Evolutionary conservation across 2,797 vertebrate genomes (phyloP).

Genomic region (Tarsius wallacei): DNA sequence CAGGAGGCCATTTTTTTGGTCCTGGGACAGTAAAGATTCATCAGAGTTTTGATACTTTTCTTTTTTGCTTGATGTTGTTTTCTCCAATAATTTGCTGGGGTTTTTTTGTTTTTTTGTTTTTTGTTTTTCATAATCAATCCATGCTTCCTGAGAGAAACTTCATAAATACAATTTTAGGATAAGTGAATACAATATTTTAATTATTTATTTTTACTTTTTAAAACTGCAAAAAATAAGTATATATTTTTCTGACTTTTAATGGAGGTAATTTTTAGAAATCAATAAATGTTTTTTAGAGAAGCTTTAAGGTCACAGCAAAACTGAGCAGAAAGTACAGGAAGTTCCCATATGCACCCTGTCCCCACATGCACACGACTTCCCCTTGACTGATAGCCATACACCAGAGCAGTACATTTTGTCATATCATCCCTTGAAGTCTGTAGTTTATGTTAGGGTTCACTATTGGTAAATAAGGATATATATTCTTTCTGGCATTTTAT

Average conservation of each 20-base stretch:
- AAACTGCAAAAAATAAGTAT: neutral
- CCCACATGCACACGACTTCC: neutral
- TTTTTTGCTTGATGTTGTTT: neutral
- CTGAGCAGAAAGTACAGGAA: neutral
- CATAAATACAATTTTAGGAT: constrained; percentile 7
- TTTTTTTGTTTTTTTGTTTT: neutral
- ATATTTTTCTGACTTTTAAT: neutral
- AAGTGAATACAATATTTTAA: constrained; percentile 42
- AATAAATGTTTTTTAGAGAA: neutral
- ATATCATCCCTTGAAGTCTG: neutral
- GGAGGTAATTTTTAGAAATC: neutral
- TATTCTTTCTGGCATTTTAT: neutral
- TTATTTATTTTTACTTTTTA: constrained; percentile 12
- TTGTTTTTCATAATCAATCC: too few relatives aligned
- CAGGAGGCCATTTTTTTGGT: neutral
- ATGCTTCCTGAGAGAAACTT: neutral
- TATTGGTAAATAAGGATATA: neutral
- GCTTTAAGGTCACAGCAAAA: neutral
- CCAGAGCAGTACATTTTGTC: neutral
- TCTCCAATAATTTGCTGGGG: constrained; percentile 24
- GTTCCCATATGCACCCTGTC: neutral
- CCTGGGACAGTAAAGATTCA: neutral
- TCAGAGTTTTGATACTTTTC: constrained; percentile 21
- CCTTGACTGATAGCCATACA: too few relatives aligned
- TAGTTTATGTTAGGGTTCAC: neutral